Percentiles rank a stretch among this genome's conserved stretches.
Evolutionary conservation across 2,888 invertebrate genomes (phyloP).

Genomic region (Hemistola chrysoprasaria): DNA sequence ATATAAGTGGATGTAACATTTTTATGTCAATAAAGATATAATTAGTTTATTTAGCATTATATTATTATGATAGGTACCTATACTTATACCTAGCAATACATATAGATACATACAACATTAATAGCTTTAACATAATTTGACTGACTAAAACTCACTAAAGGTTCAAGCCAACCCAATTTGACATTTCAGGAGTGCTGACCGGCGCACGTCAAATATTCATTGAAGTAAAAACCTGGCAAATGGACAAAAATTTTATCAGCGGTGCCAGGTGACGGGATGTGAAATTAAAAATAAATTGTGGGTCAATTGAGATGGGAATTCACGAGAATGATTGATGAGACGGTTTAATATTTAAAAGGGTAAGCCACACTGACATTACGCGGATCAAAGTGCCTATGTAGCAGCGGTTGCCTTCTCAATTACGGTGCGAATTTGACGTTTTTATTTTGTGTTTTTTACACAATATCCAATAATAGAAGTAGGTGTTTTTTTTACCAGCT

Average conservation of each 20-base stretch:
- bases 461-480: no score
- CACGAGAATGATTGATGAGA: conserved; percentile 16
- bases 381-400: conserved; percentile 2
- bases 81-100: no score
- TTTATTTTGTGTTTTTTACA: no score
- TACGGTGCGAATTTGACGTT: no score
- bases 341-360: conserved; percentile 14
- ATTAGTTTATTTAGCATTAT: no score
- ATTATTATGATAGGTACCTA: no score
- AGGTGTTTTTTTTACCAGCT: no score
- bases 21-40: no score
- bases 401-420: no score
- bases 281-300: conserved; percentile 26
- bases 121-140: no score
- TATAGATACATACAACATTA: no score
- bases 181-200: conserved; percentile 27
- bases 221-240: conserved; percentile 24
- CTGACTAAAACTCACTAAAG: conserved; percentile 6
- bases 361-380: conserved; percentile 12
- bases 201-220: conserved; percentile 23
- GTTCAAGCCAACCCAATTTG: conserved; percentile 19
- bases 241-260: conserved; percentile 24
- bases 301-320: conserved; percentile 17
- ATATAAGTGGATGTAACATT: no score
- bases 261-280: conserved; percentile 19